Base-by-base conservation (phyloP, 2,113 vertebrate genomes). In the Brachypodius melanocephalos region DNA sequence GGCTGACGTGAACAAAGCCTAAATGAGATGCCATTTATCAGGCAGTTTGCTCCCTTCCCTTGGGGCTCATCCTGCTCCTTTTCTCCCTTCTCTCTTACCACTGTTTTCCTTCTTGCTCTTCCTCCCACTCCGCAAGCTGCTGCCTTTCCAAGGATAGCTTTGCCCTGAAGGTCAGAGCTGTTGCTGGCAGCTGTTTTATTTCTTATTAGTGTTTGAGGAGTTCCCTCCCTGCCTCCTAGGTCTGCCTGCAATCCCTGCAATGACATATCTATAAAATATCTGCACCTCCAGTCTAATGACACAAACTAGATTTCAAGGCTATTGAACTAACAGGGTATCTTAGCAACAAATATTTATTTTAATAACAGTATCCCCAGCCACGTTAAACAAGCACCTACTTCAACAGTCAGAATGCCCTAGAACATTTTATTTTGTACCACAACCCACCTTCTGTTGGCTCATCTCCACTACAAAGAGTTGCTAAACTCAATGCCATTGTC, bases 331-430 rank as follows among this genome's bases (percentile, higher is more conserved):
- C 67, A 58, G 82, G 43, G 90, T 96, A 94, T 93, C 95, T 93
- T 94, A 97, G 95, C 96, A 96, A 96, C 95, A 93, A 86, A 86
- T 92, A 85, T 85, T 95, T 95, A 85, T 94, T 93, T 94, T 88
- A 94, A 88, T 90, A 97, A 88, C 88, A 94, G 46, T 32, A 80
- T 94, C 93, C n/a, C 51, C 57, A 80, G 82, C 79, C 83, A 92
- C 77, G 75, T 90, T 93, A 88, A 96, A 92, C 88, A 95, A 90
- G 63, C 63, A 83, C n/a, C 78, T 66, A 69, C 75, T 88, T 51
- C 75, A 62, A 93, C 5, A 92, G 29, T 46, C 82, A 84, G 85
- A 77, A 93, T 76, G 80, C 26, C 71, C 72, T 58, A 58, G 25
- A 83, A 85, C 54, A 73, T 88, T 76, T 83, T 28, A 62, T 69